Evolutionary conservation across 1,140 invertebrate genomes (phyloP).

Genomic region (Solen grandis): DNA sequence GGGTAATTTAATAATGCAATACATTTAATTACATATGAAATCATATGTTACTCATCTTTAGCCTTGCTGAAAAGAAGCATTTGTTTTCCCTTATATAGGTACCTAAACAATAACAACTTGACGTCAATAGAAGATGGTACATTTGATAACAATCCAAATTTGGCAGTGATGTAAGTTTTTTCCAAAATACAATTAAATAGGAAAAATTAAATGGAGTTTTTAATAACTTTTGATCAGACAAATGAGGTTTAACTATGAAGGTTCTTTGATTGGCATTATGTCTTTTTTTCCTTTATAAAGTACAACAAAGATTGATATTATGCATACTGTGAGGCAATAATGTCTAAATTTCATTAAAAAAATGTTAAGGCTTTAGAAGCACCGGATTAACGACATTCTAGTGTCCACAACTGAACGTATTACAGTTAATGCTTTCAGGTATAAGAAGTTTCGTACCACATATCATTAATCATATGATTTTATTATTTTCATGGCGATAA

Average conservation of each 20-base stretch:
- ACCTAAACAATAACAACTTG: slow-evolving; percentile 11
- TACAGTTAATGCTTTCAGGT: too few relatives aligned
- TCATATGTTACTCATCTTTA: neutral
- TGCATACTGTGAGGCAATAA: neutral
- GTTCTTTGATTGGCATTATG: neutral
- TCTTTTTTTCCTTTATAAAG: neutral
- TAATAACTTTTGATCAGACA: slow-evolving; percentile 3
- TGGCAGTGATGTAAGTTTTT: slow-evolving; percentile 28
- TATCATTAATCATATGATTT: too few relatives aligned
- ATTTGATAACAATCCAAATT: slow-evolving; percentile 6
- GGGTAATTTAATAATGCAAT: neutral
- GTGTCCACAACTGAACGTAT: too few relatives aligned
- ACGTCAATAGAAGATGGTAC: neutral
- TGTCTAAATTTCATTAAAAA: neutral
- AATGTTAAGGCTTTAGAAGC: neutral
- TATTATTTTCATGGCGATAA: too few relatives aligned
- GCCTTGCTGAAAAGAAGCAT: neutral
- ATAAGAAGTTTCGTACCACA: too few relatives aligned
- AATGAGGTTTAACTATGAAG: neutral
- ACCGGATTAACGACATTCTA: too few relatives aligned
- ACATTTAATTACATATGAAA: neutral
- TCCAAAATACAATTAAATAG: neutral
- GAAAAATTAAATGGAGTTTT: neutral
- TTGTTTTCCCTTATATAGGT: neutral
- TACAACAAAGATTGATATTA: neutral